Percentiles rank a stretch among this genome's conserved stretches.
phyloP scores from a whole-genome alignment of 92 coral and sea anemone species.

The Blastomussa wellsi region DNA sequence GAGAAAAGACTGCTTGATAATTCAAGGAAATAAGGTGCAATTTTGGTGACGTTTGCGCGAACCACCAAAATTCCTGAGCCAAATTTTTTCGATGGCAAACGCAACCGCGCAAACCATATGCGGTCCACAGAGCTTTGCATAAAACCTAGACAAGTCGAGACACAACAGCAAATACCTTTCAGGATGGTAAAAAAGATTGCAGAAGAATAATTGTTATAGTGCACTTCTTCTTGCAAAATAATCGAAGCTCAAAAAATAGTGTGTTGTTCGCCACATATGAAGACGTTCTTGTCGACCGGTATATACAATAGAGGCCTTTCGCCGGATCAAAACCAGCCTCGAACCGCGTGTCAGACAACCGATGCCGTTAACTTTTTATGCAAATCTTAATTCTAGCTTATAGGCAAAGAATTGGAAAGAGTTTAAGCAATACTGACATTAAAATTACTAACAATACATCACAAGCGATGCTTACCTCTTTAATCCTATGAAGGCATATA shows the following conservation, averaged over 20 bases:
- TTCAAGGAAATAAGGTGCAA: neutral
- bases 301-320: neutral
- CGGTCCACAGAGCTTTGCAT: constrained; percentile 48
- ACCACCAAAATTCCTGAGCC: neutral
- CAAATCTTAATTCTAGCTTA: constrained; percentile 16
- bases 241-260: neutral
- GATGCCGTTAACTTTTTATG: constrained; percentile 22
- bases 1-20: neutral
- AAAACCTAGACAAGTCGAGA: constrained; percentile 69
- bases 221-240: neutral
- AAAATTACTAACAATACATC: neutral
- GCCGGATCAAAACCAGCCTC: neutral
- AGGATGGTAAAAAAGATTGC: neutral
- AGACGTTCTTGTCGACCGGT: neutral
- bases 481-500: neutral
- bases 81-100: constrained; percentile 1
- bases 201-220: neutral
- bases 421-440: neutral
- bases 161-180: constrained; percentile 42
- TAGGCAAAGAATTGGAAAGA: neutral
- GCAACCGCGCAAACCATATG: neutral
- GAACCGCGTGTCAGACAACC: constrained; percentile 33
- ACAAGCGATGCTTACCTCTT: neutral
- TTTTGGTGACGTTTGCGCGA: neutral
- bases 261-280: neutral